Evolutionary conservation across 2,113 vertebrate species (phyloP), one percentile per base, ranked within the genome.

Genomic region (Uria lomvia): DNA sequence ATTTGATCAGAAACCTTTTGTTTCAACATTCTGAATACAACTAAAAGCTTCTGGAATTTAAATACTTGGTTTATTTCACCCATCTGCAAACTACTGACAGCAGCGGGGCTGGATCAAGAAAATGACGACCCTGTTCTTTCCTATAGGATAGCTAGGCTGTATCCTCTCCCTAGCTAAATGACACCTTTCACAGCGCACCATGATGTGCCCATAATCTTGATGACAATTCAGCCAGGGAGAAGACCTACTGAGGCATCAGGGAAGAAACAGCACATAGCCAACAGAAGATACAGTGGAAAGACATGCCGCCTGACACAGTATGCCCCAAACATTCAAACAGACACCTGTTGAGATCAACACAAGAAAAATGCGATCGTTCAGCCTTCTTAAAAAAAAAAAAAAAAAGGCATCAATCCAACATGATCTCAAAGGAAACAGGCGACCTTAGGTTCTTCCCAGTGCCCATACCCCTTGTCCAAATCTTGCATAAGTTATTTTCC

Each of bases 211-310:
- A 62, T 27, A 17, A 27, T 29, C 38, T 66, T 23, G 38, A 27
- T n/a, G 47, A 42, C 42, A 50, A 29, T 34, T 85, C 36, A 60
- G 70, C 26, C 53, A 67, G 42, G 40, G 38, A 56, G 17, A 52
- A 67, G 52, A 45, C 30, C 47, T 30, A 4, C 9, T 19, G 43
- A 75, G 52, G 16, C 21, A 74, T 3, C 20, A 53, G 29, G 18
- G 30, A 86, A 70, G 55, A 49, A 90, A 50, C 12, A 59, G 17
- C 1, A 0, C 1, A 0, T 0, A 47, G 58, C 29, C 43, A 86
- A 68, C 6, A 52, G 45, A 70, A 86, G 5, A 24, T 1, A 6
- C 15, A 91, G 27, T 27, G 45, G 10, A 42, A 80, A 40, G 42
- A 87, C 15, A 13, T 45, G 58, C 43, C 60, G 66, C 27, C 36